Base-by-base conservation (phyloP, 2,797 vertebrate genomes). In the Buceros bicornis region DNA sequence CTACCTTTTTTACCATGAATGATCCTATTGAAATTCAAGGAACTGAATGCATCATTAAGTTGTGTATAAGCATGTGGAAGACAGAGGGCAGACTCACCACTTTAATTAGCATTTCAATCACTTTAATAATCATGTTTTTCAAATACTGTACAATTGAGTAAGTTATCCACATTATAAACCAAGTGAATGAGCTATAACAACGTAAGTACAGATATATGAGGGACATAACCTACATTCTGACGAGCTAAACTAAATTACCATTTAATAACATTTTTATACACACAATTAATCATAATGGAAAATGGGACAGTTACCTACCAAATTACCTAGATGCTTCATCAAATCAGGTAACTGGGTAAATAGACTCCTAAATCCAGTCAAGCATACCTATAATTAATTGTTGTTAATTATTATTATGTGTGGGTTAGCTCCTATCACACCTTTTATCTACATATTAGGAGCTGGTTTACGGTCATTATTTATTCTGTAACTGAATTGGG, bases 291-390 rank as follows among this genome's bases (percentile, higher is more conserved):
- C 78, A 66, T 79, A 82, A 73, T 56, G 48, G 78, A 78, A 94
- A 95, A 80, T 72, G 47, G 80, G 78, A 86, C 48, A 74, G 58
- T 86, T 93, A 87, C 43, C 24, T 92, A 66, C 13, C 66, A 89
- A 93, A 95, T 96, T 93, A 77, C 81, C 47, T 71, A 83, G 81
- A 42, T 80, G 31, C 91, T 89, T 90, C 71, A 87, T 73, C 79
- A 89, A 80, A 89, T 91, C 42, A 85, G 86, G 70, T 93, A 96
- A 83, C 93, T 96, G 60, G 60, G 89, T 95, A 97, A 95, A 96
- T 95, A 77, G 50, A 80, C 26, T 93, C 69, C 40, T 87, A 88
- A 93, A 93, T 92, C 40, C 54, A 82, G 47, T 33, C 40, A 86
- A 90, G 82, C 93, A 86, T 82, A 92, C 53, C 33, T 76, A 85